Evolutionary conservation across 2,888 invertebrate species (phyloP).

Genomic region (Argyresthia albistria): DNA sequence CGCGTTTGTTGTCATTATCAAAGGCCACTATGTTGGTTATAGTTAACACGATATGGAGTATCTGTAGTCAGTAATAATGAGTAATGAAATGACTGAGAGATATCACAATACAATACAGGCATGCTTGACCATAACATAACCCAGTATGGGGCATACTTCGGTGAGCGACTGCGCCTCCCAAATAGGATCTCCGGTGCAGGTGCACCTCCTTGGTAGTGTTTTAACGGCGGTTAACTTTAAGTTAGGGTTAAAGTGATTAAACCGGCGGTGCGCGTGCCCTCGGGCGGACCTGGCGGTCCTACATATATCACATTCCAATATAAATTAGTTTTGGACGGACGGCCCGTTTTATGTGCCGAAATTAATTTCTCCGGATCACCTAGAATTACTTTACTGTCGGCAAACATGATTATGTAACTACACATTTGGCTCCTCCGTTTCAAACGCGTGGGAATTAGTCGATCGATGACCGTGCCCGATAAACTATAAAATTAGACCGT

Average conservation of each 20-base stretch:
- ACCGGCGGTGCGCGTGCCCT: conserved; percentile 50
- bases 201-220: conserved; percentile 39
- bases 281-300: conserved; percentile 24
- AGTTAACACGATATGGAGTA: no score
- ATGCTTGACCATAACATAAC: no score
- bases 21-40: no score
- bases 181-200: conserved; percentile 16
- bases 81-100: no score
- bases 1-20: no score
- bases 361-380: conserved; percentile 30
- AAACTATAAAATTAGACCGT: neutral
- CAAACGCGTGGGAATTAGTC: neutral
- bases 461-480: neutral
- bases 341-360: conserved; percentile 50
- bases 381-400: conserved; percentile 1
- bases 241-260: conserved; percentile 46
- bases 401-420: neutral
- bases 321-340: conserved; percentile 64
- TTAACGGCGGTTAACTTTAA: conserved; percentile 41
- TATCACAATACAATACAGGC: no score
- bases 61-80: no score
- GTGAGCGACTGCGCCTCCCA: neutral
- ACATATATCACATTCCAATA: conserved; percentile 67
- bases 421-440: neutral
- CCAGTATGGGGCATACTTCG: no score